Percentiles rank a stretch among this genome's conserved stretches.
These are phyloP conservation scores for Peucedramus taeniatus DNA, from an alignment of 2,113 vertebrate genomes.

Conservation along the genomic window DNA sequence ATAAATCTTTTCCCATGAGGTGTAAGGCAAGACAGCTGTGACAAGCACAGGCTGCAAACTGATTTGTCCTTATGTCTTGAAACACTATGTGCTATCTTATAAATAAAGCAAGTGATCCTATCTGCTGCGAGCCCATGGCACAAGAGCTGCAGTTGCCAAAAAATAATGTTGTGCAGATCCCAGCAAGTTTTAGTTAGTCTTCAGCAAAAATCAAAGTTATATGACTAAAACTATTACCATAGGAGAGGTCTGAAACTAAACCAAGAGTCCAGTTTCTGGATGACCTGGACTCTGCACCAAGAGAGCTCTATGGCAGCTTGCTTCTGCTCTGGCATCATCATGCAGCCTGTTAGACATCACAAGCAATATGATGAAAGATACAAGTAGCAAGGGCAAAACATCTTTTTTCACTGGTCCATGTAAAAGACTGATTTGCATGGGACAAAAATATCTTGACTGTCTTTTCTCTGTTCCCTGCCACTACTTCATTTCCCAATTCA, in stretches of 20 bases:
- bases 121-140: not conserved
- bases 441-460: not conserved
- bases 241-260: not conserved
- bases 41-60: not conserved
- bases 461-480: not conserved
- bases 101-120: not conserved
- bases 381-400: not conserved
- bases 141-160: not conserved
- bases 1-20: conserved; percentile 23
- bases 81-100: not conserved
- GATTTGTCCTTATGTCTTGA: not conserved
- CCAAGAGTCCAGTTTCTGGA: not conserved
- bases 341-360: not conserved
- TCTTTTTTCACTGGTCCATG: not conserved
- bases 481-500: not conserved
- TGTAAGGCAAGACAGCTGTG: not conserved
- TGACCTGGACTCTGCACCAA: not conserved
- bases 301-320: not conserved
- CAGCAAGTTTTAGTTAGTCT: not conserved
- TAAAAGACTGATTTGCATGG: not conserved
- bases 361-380: not conserved
- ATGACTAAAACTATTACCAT: not conserved
- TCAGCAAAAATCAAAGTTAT: not conserved
- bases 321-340: not conserved
- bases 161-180: not conserved